These are phyloP conservation scores for Gortyna flavago DNA, from an alignment of 2,888 invertebrate species.

Conservation along the genomic window DNA sequence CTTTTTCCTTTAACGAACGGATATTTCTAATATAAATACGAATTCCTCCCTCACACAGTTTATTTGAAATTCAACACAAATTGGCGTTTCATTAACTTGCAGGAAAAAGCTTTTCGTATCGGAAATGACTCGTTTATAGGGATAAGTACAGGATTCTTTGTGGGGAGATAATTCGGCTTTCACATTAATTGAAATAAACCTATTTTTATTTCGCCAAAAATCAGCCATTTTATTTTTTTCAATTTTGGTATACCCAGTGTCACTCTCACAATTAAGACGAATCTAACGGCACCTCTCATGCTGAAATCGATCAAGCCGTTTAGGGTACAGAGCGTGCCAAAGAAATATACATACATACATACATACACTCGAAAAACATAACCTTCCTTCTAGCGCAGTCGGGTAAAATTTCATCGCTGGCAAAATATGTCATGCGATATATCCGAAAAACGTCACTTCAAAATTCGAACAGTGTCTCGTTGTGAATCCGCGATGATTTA, in stretches of 20 bases:
- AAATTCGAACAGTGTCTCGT: not conserved
- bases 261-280: no score
- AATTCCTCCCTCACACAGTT: not conserved
- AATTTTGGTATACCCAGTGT: no score
- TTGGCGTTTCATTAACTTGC: not conserved
- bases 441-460: not conserved
- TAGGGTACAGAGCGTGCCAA: no score
- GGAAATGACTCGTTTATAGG: not conserved
- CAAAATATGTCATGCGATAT: not conserved
- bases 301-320: no score
- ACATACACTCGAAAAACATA: no score
- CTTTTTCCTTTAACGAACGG: not conserved
- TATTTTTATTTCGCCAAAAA: no score
- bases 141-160: not conserved
- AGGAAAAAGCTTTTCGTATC: conserved; percentile 2
- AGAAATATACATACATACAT: no score
- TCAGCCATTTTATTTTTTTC: no score
- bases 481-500: not conserved
- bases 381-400: no score
- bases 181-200: not conserved
- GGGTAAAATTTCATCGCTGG: not conserved
- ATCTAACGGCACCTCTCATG: no score
- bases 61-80: conserved; percentile 24
- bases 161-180: not conserved
- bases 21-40: conserved; percentile 21